Conservation (phyloP, 2,113 vertebrate genomes). For the Eubucco bourcierii region DNA sequence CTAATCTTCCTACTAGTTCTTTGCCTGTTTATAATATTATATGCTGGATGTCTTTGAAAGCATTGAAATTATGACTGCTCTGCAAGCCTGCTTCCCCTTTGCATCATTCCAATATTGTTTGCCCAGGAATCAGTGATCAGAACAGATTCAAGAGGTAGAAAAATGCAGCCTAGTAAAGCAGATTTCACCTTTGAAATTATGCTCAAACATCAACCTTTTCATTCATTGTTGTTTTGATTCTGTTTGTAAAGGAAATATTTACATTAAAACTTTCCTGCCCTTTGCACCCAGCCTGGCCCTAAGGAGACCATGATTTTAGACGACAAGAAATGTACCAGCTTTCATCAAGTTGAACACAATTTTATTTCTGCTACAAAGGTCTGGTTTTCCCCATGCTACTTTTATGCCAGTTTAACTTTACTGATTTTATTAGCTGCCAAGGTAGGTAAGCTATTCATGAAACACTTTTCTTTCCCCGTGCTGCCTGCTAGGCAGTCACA, state of each 20-base stretch:
- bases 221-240: neutral
- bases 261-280: neutral
- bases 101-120: neutral
- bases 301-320: neutral
- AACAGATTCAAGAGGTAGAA: neutral
- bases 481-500: neutral
- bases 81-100: neutral
- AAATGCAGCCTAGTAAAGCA: neutral
- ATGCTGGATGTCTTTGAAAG: neutral
- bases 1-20: neutral
- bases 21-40: neutral
- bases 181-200: neutral
- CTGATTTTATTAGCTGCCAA: slow-evolving; percentile 35
- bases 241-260: neutral
- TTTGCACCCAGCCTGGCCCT: neutral
- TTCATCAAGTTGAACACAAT: neutral
- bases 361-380: neutral
- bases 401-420: slow-evolving; percentile 18
- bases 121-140: neutral
- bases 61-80: neutral
- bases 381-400: neutral
- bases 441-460: neutral
- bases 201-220: neutral
- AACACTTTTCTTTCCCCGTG: neutral
- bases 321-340: neutral